Evolutionary conservation across 2,113 vertebrate genomes (phyloP).

Genomic region (Silurus asotus): DNA sequence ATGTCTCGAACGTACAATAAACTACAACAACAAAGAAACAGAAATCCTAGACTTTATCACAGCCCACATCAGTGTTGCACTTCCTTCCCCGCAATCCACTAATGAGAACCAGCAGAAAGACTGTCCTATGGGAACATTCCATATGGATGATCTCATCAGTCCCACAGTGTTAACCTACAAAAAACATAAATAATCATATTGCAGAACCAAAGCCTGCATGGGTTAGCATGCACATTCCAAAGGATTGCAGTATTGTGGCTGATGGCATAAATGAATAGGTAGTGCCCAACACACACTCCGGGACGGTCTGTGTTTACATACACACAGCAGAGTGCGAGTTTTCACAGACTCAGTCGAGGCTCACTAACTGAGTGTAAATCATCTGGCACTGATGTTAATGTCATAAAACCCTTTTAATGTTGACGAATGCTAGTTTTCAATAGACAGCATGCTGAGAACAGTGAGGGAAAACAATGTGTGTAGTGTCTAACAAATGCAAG

Average conservation of each 20-base stretch:
- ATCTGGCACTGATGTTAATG: neutral
- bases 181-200: constrained; percentile 42
- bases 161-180: constrained; percentile 31
- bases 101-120: constrained; percentile 66
- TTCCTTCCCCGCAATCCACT: constrained; percentile 35
- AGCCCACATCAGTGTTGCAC: constrained; percentile 10
- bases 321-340: constrained; percentile 20
- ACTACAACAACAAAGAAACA: neutral
- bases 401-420: constrained; percentile 6
- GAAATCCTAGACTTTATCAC: neutral
- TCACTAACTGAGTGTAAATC: neutral
- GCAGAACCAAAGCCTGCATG: neutral
- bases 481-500: neutral
- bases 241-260: neutral
- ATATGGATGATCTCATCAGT: constrained; percentile 62
- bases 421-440: neutral
- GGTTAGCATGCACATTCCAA: neutral
- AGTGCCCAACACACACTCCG: constrained; percentile 1
- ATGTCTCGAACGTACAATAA: constrained; percentile 8
- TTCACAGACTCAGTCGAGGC: constrained; percentile 17
- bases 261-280: neutral
- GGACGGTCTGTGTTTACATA: constrained; percentile 31
- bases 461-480: constrained; percentile 10
- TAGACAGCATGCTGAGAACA: constrained; percentile 4
- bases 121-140: constrained; percentile 60